These are phyloP conservation scores for Colossoma macropomum DNA, from an alignment of 2,113 vertebrate genomes.

Conservation along the genomic window DNA sequence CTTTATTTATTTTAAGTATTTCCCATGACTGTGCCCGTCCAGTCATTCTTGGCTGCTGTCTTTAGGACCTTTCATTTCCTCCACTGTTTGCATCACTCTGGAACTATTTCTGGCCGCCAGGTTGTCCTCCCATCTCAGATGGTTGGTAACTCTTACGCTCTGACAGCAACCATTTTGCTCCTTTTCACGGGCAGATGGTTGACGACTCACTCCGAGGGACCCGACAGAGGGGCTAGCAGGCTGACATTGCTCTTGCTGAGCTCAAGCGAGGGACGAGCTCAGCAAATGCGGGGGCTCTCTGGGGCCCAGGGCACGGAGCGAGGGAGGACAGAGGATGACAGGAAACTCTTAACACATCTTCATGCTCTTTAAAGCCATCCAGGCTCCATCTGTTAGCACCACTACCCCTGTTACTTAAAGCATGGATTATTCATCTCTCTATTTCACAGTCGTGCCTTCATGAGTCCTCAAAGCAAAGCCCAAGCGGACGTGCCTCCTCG, in stretches of 20 bases:
- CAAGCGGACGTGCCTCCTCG: constrained; percentile 2
- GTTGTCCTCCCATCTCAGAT: background rate
- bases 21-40: background rate
- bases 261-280: constrained; percentile 19
- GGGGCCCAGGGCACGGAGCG: constrained; percentile 37
- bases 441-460: constrained; percentile 18
- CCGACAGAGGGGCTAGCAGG: constrained; percentile 55
- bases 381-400: constrained; percentile 50
- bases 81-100: background rate
- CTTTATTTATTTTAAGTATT: background rate
- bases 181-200: constrained; percentile 57
- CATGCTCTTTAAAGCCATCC: constrained; percentile 1
- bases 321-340: constrained; percentile 58
- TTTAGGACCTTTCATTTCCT: background rate
- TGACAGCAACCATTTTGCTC: constrained; percentile 60
- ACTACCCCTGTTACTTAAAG: constrained; percentile 49
- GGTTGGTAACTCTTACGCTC: constrained; percentile 37
- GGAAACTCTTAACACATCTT: constrained; percentile 58
- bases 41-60: background rate
- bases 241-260: constrained; percentile 55
- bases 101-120: background rate
- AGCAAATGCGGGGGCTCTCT: constrained; percentile 1
- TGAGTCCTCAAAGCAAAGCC: constrained; percentile 17
- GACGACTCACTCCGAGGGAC: constrained; percentile 60
- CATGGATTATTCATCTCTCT: constrained; percentile 61